A percentile compares a stretch with the other conserved stretches of the same genome.
Conservation (phyloP, 2,113 vertebrate genomes). For the Uria lomvia region DNA sequence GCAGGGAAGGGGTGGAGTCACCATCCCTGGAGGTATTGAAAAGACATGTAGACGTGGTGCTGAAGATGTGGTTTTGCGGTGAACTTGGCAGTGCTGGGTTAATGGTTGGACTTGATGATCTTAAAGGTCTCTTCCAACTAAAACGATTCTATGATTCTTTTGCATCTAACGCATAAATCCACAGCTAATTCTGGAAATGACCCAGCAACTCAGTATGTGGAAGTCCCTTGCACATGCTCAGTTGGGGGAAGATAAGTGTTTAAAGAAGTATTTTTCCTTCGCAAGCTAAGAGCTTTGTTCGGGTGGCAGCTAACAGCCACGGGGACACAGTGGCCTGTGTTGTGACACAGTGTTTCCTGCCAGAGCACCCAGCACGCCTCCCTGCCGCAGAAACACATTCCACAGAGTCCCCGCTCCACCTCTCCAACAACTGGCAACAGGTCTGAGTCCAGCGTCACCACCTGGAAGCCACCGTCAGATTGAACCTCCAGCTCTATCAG, state of each 20-base stretch:
- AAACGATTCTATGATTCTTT: background rate
- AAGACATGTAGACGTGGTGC: background rate
- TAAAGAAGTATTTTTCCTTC: background rate
- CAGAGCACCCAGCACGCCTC: accelerated
- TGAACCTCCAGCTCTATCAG: background rate
- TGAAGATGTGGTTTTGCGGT: background rate
- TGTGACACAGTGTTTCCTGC: background rate
- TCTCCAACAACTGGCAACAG: background rate
- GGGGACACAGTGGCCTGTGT: accelerated
- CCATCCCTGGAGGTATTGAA: background rate
- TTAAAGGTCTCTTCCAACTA: background rate
- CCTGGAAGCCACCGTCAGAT: background rate
- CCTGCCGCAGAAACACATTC: background rate
- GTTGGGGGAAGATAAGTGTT: background rate
- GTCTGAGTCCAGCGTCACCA: background rate
- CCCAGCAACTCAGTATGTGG: background rate
- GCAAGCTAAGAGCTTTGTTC: background rate
- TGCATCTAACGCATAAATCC: background rate
- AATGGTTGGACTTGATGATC: background rate
- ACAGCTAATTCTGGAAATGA: background rate
- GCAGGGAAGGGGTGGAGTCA: too few species aligned
- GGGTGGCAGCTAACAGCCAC: background rate
- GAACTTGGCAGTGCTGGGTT: background rate
- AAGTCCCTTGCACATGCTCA: background rate
- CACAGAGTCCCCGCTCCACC: accelerated